Evolutionary conservation across 2,888 invertebrate genomes (phyloP).

Genomic region (Hemaris fuciformis): DNA sequence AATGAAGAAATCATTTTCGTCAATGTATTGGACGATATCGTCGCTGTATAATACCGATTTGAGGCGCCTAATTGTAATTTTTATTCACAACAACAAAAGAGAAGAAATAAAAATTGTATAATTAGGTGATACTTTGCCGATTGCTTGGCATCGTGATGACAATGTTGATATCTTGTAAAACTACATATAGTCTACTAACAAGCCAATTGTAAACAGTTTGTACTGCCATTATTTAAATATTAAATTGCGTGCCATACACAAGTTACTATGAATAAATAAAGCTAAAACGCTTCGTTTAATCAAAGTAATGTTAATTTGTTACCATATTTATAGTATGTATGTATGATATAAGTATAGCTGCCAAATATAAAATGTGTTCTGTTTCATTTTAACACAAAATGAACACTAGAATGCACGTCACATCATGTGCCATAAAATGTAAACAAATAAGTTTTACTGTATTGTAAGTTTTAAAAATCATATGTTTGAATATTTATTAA

Average conservation of each 20-base stretch:
- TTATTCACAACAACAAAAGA: conserved; percentile 5
- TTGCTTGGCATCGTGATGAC: background rate
- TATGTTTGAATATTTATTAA: conserved; percentile 12
- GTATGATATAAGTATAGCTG: conserved; percentile 21
- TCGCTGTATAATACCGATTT: background rate
- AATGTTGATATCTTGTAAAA: background rate
- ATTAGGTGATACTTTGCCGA: background rate
- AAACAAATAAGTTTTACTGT: conserved; percentile 36
- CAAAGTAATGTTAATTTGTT: conserved; percentile 24
- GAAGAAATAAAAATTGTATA: conserved; percentile 2
- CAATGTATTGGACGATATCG: background rate
- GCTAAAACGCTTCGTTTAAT: background rate
- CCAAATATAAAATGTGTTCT: conserved; percentile 21
- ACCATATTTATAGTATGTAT: conserved; percentile 30
- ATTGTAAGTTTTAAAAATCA: conserved; percentile 21
- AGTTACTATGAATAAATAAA: background rate
- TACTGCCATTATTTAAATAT: background rate
- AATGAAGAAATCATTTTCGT: background rate
- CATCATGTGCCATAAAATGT: conserved; percentile 37
- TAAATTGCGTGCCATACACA: background rate
- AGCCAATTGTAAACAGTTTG: conserved; percentile 3
- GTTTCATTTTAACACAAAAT: conserved; percentile 33
- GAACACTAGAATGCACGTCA: conserved; percentile 25
- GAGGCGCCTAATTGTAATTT: background rate
- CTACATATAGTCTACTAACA: conserved; percentile 10